Evolutionary conservation across 2,888 invertebrate species (phyloP).

Genomic region (Sinodicranocentrus sp.): DNA sequence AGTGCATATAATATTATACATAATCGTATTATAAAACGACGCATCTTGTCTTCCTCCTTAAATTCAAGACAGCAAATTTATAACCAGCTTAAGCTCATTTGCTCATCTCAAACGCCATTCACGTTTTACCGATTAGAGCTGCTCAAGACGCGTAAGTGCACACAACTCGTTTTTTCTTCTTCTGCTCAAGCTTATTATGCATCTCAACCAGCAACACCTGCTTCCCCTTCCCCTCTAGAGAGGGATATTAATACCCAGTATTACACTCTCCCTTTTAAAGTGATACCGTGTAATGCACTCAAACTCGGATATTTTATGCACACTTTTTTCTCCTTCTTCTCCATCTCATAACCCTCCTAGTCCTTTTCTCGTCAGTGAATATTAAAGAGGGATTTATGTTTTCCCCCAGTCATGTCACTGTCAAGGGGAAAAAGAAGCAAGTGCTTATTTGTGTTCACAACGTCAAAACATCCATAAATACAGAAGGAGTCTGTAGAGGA

Average conservation of each 20-base stretch:
- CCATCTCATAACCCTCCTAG: background rate
- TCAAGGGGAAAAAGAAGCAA: slow-evolving; percentile 32
- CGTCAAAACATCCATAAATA: slow-evolving; percentile 51
- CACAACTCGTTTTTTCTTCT: background rate
- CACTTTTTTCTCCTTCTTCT: too few relatives aligned
- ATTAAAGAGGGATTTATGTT: slow-evolving; percentile 34
- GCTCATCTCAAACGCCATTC: slow-evolving; percentile 26
- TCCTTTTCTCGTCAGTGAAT: background rate
- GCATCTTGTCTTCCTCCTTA: too few relatives aligned
- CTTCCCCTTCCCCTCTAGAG: slow-evolving; percentile 17
- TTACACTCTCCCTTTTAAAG: slow-evolving; percentile 1
- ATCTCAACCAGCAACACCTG: slow-evolving; percentile 57
- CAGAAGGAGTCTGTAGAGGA: background rate
- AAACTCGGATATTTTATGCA: background rate
- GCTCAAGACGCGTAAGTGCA: background rate
- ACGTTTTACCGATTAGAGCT: slow-evolving; percentile 37
- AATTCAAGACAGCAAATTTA: too few relatives aligned
- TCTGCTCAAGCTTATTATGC: slow-evolving; percentile 1
- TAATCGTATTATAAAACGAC: too few relatives aligned
- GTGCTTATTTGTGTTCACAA: slow-evolving; percentile 37
- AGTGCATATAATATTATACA: slow-evolving; percentile 19
- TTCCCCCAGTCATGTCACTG: slow-evolving; percentile 46
- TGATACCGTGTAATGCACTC: background rate
- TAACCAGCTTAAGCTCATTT: background rate
- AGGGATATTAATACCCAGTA: slow-evolving; percentile 33